Base-by-base conservation (phyloP, 2,113 vertebrate genomes). In the Aythya baeri region DNA sequence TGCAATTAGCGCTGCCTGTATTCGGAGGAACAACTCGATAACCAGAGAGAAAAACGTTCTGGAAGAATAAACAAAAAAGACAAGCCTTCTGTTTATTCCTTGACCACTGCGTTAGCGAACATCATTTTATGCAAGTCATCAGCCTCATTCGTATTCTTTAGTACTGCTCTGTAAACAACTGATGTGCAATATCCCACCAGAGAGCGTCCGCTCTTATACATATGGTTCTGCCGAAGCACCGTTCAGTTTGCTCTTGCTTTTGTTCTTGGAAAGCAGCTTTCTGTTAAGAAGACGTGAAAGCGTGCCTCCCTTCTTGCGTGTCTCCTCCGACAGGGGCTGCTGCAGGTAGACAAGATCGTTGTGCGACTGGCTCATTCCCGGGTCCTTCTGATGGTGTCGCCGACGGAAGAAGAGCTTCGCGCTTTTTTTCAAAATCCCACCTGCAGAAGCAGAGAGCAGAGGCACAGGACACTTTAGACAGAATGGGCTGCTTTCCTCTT, bases 281-380 rank as follows among this genome's bases (percentile, higher is more conserved):
- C 96, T 98, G 98, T 97, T 98, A 50, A 99, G 98, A 85, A 99
- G 98, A 26, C 98, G 98, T 63, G 97, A 98, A 26, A 99, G 97
- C 0, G 98, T 99, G 72, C 96, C 98, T 3, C 98, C 98, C 68
- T 98, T 98, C 97, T 98, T 98, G 91, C 97, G 98, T 3, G 97
- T 73, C 68, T 98, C 98, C 88, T 98, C 98, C 0, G 97, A 54
- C 29, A 97, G 68, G 0, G 98, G 98, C 84, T 98, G 98, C 96
- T 99, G 98, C 93, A 99, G 97, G 98, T 99, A 99, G 72, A 99
- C 98, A 62, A 99, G 98, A 97, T 99, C 99, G 1, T 99, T 99
- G 97, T 99, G 99, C 0, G 99, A 99, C 93, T 99, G 99, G 98
- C 99, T 99, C 99, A 99, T 98, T 26, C 99, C 98, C 1, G 99